These are phyloP conservation scores for Malacoraja senta DNA, from an alignment of 2,797 vertebrate genomes.

Conservation along the genomic window DNA sequence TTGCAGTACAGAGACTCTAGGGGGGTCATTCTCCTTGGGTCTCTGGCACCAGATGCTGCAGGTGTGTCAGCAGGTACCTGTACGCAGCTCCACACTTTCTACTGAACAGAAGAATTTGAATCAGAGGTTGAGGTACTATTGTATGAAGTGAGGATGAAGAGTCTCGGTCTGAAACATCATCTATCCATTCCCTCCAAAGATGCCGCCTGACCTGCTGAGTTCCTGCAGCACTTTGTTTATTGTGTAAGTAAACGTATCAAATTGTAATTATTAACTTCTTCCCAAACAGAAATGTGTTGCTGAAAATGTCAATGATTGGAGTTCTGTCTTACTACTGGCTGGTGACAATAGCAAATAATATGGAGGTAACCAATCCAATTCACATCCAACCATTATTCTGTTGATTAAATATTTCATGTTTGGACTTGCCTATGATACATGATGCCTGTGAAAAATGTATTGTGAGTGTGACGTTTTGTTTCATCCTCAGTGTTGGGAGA, in stretches of 20 bases:
- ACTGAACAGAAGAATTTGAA: background rate
- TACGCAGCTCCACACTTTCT: no score
- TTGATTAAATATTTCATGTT: constrained; percentile 37
- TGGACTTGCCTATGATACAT: constrained; percentile 29
- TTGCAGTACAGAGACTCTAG: no score
- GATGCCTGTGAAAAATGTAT: background rate
- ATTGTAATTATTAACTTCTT: background rate
- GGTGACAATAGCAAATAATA: constrained; percentile 48
- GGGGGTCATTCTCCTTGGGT: background rate
- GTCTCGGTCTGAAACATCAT: no score
- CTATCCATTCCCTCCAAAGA: no score
- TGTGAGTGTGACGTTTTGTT: constrained; percentile 22
- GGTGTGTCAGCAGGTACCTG: background rate
- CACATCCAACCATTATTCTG: no score
- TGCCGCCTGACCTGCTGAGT: no score
- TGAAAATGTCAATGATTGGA: constrained; percentile 80
- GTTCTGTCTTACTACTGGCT: constrained; percentile 91
- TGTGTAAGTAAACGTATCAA: no score
- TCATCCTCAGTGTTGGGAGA: constrained; percentile 82
- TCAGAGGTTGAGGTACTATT: background rate
- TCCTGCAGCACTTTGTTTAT: no score
- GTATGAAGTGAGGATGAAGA: background rate
- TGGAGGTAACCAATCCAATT: background rate
- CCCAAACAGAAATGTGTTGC: constrained; percentile 68
- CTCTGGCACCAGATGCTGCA: background rate